Conservation (phyloP, 2,113 vertebrate genomes). For the Sylvia atricapilla region DNA sequence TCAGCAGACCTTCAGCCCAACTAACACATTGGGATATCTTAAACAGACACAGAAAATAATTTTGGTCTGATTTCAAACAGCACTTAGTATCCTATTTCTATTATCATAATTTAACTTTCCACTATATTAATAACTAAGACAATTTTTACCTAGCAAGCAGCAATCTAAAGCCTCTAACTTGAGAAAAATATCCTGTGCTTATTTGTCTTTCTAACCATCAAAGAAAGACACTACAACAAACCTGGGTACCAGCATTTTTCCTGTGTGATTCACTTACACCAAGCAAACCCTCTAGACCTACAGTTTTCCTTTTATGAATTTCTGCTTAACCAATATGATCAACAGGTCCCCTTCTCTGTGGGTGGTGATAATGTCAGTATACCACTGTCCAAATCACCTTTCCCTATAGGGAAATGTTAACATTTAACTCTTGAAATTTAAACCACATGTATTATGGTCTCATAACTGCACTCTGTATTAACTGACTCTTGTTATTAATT, state of each 20-base stretch:
- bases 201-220: constrained; percentile 40
- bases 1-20: neutral
- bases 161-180: neutral
- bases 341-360: constrained; percentile 28
- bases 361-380: constrained; percentile 51
- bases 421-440: constrained; percentile 54
- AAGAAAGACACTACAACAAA: neutral
- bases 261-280: constrained; percentile 40
- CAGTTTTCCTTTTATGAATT: neutral
- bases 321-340: constrained; percentile 16
- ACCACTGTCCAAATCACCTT: constrained; percentile 31
- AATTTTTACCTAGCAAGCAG: neutral
- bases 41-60: neutral
- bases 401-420: constrained; percentile 47
- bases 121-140: neutral
- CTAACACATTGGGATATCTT: neutral
- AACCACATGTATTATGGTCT: constrained; percentile 36
- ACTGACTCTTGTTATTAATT: constrained; percentile 28
- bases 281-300: constrained; percentile 10
- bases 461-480: neutral
- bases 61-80: neutral
- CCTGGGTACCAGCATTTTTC: constrained; percentile 39
- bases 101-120: constrained; percentile 5
- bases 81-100: neutral
- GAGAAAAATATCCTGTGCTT: neutral